Conservation (phyloP, 2,888 invertebrate genomes). For the Miltochrista miniata region DNA sequence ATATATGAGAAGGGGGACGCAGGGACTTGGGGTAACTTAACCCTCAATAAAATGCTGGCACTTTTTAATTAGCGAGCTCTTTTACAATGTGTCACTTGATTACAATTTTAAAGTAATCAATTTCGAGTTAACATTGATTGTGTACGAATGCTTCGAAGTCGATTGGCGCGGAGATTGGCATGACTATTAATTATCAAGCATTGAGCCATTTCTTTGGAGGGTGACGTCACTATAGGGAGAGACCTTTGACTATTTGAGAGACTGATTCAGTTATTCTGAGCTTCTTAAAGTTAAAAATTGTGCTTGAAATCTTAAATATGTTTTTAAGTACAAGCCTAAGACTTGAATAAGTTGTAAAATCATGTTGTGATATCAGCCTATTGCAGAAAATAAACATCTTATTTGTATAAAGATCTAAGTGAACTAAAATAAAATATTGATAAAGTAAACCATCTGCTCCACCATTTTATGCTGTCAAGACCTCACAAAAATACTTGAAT, state of each 20-base stretch:
- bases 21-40: slow-evolving; percentile 1
- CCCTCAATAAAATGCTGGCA: not conserved
- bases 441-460: no score
- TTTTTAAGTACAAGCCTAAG: not conserved
- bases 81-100: slow-evolving; percentile 22
- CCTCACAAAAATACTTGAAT: no score
- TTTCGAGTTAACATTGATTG: slow-evolving; percentile 34
- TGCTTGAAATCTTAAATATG: not conserved
- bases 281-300: not conserved
- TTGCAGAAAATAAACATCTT: no score
- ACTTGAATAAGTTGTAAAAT: no score
- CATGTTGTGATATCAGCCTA: no score
- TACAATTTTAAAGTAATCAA: slow-evolving; percentile 38
- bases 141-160: slow-evolving; percentile 30
- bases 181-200: slow-evolving; percentile 29
- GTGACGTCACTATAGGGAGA: not conserved
- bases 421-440: no score
- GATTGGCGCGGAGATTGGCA: slow-evolving; percentile 23
- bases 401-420: no score
- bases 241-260: no score
- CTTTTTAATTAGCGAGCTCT: slow-evolving; percentile 11
- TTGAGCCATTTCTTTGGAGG: slow-evolving; percentile 10
- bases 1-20: not conserved
- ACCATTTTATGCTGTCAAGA: no score
- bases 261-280: not conserved